These are phyloP conservation scores for Nanorana parkeri DNA, from an alignment of 2,113 vertebrate genomes.

Conservation along the genomic window DNA sequence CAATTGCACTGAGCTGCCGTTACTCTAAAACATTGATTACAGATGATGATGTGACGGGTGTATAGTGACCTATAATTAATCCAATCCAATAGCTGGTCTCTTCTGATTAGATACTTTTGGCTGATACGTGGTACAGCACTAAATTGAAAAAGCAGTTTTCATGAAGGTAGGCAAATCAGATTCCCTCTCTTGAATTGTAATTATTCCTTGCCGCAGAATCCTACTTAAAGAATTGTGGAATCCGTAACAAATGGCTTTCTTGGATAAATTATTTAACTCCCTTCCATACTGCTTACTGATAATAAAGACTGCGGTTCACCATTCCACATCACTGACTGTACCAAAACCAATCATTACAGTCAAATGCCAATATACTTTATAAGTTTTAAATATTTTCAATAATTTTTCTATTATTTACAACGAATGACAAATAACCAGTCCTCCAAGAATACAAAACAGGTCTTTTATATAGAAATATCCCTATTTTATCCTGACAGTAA, in stretches of 20 bases:
- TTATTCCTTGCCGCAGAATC: constrained; percentile 53
- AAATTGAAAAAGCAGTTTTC: constrained; percentile 55
- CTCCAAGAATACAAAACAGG: constrained; percentile 41
- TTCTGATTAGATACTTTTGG: constrained; percentile 58
- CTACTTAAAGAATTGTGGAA: constrained; percentile 63
- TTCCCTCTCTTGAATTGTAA: constrained; percentile 56
- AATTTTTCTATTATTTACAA: constrained; percentile 57
- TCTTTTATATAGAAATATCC: neutral
- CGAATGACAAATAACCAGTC: constrained; percentile 53
- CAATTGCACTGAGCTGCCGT: constrained; percentile 40
- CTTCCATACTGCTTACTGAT: constrained; percentile 66
- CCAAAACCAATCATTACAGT: constrained; percentile 64
- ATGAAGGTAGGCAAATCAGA: constrained; percentile 56
- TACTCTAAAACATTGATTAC: constrained; percentile 54
- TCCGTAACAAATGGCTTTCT: constrained; percentile 68
- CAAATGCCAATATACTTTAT: constrained; percentile 63
- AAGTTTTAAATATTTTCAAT: constrained; percentile 55
- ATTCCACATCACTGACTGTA: constrained; percentile 69
- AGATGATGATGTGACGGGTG: constrained; percentile 46
- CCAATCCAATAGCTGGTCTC: constrained; percentile 25
- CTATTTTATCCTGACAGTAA: neutral
- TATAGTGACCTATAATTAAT: constrained; percentile 58
- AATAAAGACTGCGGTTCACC: constrained; percentile 66
- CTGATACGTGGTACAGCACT: constrained; percentile 47
- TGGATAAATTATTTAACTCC: constrained; percentile 67